A percentile compares a stretch with the other conserved stretches of the same genome.
Evolutionary conservation across 2,888 invertebrate species (phyloP).

Genomic region (Mantis religiosa): DNA sequence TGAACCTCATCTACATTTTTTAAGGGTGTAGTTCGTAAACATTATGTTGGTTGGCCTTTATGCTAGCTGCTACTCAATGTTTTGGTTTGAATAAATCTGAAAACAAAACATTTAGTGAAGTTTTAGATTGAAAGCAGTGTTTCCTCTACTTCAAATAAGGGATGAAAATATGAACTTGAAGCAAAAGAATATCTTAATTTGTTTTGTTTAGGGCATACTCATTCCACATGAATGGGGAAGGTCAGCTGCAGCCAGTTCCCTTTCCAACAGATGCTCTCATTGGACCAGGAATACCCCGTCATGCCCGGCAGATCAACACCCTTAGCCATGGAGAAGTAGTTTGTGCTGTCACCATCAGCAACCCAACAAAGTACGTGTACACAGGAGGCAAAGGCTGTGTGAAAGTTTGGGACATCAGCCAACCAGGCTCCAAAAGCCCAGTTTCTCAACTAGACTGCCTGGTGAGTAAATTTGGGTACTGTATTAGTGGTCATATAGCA

Average conservation of each 20-base stretch:
- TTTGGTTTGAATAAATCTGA: too few relatives aligned
- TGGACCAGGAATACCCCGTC: conserved; percentile 90
- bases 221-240: conserved; percentile 87
- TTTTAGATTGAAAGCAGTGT: too few relatives aligned
- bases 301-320: conserved; percentile 84
- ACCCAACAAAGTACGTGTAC: conserved; percentile 86
- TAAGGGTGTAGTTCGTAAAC: too few relatives aligned
- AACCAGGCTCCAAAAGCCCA: conserved; percentile 71
- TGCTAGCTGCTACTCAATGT: too few relatives aligned
- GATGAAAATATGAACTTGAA: too few relatives aligned
- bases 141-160: too few relatives aligned
- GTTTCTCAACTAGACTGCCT: conserved; percentile 84
- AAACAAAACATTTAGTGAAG: too few relatives aligned
- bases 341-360: conserved; percentile 92
- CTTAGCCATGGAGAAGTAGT: conserved; percentile 95
- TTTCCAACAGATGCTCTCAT: conserved; percentile 91
- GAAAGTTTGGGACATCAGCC: conserved; percentile 78
- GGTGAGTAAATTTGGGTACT: conserved; percentile 44
- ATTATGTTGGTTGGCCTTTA: too few relatives aligned
- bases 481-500: not conserved
- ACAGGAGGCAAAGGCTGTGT: conserved; percentile 96
- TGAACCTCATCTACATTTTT: too few relatives aligned
- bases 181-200: not conserved
- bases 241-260: conserved; percentile 84
- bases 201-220: conserved; percentile 70